Conservation (phyloP, 2,888 invertebrate species). For the Tiliacea aurago region DNA sequence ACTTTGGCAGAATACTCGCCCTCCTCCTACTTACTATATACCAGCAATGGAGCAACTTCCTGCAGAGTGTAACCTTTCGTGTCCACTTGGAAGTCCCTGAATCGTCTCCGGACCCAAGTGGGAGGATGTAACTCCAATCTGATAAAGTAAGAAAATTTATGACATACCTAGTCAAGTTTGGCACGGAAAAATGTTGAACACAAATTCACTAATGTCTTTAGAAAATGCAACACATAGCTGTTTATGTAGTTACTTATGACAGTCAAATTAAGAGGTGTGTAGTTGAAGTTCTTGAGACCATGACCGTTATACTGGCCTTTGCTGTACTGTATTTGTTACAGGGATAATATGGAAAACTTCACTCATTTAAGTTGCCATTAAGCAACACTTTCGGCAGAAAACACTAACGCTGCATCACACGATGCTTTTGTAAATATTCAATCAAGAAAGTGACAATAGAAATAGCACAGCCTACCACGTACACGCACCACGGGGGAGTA, state of each 20-base stretch:
- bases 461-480: conserved; percentile 43
- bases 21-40: too few species aligned
- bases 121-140: too few species aligned
- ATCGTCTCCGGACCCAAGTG: too few species aligned
- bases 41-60: too few species aligned
- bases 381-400: too few species aligned
- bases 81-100: too few species aligned
- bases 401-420: too few species aligned
- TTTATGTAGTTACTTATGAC: not conserved
- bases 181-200: not conserved
- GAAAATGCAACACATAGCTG: not conserved
- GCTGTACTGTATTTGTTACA: not conserved
- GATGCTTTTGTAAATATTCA: conserved; percentile 38
- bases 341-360: not conserved
- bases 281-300: not conserved
- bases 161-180: not conserved
- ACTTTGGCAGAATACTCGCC: too few species aligned
- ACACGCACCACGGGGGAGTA: conserved; percentile 56
- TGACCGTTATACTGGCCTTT: not conserved
- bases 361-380: not conserved
- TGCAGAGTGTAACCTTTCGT: too few species aligned
- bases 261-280: not conserved
- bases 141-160: not conserved
- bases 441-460: conserved; percentile 47
- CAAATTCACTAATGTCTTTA: not conserved